phyloP scores from a whole-genome alignment of 2,888 invertebrate species.

The Prostheceraeus crozeri region DNA sequence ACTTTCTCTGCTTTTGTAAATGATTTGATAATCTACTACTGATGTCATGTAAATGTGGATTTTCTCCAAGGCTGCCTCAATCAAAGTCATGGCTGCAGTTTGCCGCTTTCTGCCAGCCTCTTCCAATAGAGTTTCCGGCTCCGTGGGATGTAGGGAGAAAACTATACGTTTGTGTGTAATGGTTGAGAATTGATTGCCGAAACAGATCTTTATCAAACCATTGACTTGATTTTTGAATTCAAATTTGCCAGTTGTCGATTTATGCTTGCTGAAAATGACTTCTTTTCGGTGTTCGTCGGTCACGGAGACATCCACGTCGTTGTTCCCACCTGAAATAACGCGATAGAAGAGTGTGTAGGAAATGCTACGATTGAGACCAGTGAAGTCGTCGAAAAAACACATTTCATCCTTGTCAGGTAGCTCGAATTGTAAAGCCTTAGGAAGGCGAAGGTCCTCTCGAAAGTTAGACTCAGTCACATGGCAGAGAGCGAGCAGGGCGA shows the following conservation, averaged over 20 bases:
- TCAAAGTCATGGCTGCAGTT: slow-evolving; percentile 5
- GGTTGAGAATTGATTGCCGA: slow-evolving; percentile 22
- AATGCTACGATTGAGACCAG: too few species aligned
- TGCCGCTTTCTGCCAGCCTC: slow-evolving; percentile 2
- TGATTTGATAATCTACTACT: slow-evolving; percentile 23
- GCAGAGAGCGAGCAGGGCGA: too few species aligned
- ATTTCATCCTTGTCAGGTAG: too few species aligned
- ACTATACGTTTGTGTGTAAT: slow-evolving; percentile 27
- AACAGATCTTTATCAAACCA: neutral
- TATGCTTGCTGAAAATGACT: too few species aligned
- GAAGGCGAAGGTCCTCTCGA: too few species aligned
- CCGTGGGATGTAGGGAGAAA: slow-evolving; percentile 11
- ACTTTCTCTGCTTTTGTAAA: slow-evolving; percentile 3
- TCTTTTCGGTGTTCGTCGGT: too few species aligned
- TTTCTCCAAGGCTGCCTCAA: slow-evolving; percentile 16
- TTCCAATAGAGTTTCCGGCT: slow-evolving; percentile 13
- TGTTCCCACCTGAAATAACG: too few species aligned
- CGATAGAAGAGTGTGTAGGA: too few species aligned
- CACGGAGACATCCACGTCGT: too few species aligned
- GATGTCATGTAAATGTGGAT: slow-evolving; percentile 3
- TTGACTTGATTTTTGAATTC: neutral
- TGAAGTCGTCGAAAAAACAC: too few species aligned
- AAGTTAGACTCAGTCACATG: too few species aligned
- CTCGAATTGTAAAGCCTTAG: too few species aligned
- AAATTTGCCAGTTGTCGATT: slow-evolving; percentile 2